These are phyloP conservation scores for Tyrannus savana DNA, from an alignment of 2,113 vertebrate genomes.

Conservation along the genomic window DNA sequence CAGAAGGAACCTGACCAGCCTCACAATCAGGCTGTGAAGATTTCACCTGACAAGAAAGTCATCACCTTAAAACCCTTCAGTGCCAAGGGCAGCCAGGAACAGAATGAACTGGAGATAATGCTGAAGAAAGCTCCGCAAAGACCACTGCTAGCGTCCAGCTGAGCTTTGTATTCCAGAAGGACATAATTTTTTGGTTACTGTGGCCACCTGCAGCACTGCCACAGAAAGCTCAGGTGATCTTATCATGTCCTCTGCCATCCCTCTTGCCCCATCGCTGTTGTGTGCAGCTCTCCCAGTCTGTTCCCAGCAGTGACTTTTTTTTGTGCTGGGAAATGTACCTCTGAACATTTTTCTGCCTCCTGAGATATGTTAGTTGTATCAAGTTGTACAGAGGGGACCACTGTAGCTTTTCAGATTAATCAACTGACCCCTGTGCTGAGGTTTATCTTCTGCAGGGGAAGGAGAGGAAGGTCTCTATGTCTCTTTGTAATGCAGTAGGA, in stretches of 20 bases:
- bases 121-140: not conserved
- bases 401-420: not conserved
- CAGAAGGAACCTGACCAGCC: not conserved
- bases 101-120: not conserved
- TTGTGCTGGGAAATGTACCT: not conserved
- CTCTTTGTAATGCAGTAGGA: not conserved
- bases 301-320: not conserved
- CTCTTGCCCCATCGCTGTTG: rapidly evolving
- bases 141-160: not conserved
- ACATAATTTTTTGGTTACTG: not conserved
- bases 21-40: not conserved
- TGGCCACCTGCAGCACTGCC: not conserved
- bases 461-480: not conserved
- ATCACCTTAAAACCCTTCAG: not conserved
- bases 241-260: not conserved
- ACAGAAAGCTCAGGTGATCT: not conserved
- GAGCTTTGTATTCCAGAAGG: not conserved
- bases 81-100: not conserved
- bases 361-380: not conserved
- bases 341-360: not conserved
- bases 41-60: not conserved
- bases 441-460: not conserved
- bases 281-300: not conserved
- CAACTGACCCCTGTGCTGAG: not conserved
- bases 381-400: not conserved